Base-by-base conservation (phyloP, 2,888 invertebrate species). In the Limnephilus auricula region DNA sequence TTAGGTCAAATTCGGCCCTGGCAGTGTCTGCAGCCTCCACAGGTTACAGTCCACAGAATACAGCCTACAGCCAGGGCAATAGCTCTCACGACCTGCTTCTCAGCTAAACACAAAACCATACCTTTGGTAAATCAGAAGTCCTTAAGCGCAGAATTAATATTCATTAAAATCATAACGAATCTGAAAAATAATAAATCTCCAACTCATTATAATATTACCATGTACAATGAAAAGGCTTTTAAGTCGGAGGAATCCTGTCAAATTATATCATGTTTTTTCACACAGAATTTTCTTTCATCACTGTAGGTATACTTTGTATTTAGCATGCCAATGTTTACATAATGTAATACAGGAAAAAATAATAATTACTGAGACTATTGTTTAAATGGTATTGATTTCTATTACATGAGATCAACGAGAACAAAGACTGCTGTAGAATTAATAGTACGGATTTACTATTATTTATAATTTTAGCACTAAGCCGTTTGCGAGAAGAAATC, bases 41-140 rank as follows among this genome's bases (percentile, higher is more conserved):
- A 65, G 25, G 18, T 25, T 25, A 65, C 50, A 50, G 50, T 0
- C 15, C 18, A 50, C 50, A 65, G 18, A 18, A 18, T 25, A 65
- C 50, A 65, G 50, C 50, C 50, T 50, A 50, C 50, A 50, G 50
- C 50, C 50, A 3, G 18, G 50, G 18, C 50, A 65, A 84, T 6
- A 13, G 40, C n/a, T 84, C 84, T 84, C 84, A 84, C 34, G 84
- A 2, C 25, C 34, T 34, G 37, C n/a, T 34, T 37, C 84, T 37
- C 84, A 34, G 10, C 83, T 12, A 25, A 40, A n/a, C 40, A 84
- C 40, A 84, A 34, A 84, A 84, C 25, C 84, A 34, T 34, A 13
- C 32, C 34, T 37, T 13, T n/a, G 37, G 40, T 84, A 84, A 84
- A 84, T 84, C 84, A 84, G 37, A 84, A 84, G 84, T 84, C 84